Evolutionary conservation across 2,797 vertebrate genomes (phyloP), one percentile per base, ranked within the genome.

Genomic region (Eulemur rubriventer): DNA sequence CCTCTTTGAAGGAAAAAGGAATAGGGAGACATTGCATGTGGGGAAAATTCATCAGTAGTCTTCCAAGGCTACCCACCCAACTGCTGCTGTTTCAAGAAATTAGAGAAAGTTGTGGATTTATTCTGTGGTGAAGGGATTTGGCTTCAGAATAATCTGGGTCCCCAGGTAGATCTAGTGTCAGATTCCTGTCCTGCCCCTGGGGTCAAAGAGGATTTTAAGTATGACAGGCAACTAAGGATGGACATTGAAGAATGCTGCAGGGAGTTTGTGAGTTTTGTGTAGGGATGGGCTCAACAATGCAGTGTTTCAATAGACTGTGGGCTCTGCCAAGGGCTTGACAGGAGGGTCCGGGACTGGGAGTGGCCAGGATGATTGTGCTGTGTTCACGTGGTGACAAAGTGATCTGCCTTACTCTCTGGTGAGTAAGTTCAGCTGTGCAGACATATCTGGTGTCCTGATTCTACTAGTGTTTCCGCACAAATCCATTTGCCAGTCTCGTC

Each of bases 1-100:
- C 35, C 38, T 96, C 55, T 83, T 88, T 50, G 38, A 78, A 93
- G 46, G 46, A 86, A 89, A 70, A 83, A 87, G 46, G 87, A 91
- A 41, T 30, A 69, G 30, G 24, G 41, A 69, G 33, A 76, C 65
- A 69, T 55, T 22, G 20, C 17, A 14, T 33, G 14, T 30, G 22
- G 50, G 55, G 24, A 80, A 83, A 61, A 50, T 48, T 89, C n/a
- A 48, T 75, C 65, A 83, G 33, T 48, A 33, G 22, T 73, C 48
- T 61, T 86, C 22, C n/a, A 69, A 78, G 14, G 7, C 35, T 67
- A 17, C 4, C 16, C 10, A 30, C 63, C 35, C 59, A 67, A 13
- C 2, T 30, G 18, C n/a, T 0, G 2, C 50, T 93, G 28, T 75
- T 88, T 92, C 48, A n/a, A 9, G 52, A 89, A 13, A 61, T 12